Evolutionary conservation across 2,113 vertebrate genomes (phyloP).

Genomic region (Pogonocichla stellata): DNA sequence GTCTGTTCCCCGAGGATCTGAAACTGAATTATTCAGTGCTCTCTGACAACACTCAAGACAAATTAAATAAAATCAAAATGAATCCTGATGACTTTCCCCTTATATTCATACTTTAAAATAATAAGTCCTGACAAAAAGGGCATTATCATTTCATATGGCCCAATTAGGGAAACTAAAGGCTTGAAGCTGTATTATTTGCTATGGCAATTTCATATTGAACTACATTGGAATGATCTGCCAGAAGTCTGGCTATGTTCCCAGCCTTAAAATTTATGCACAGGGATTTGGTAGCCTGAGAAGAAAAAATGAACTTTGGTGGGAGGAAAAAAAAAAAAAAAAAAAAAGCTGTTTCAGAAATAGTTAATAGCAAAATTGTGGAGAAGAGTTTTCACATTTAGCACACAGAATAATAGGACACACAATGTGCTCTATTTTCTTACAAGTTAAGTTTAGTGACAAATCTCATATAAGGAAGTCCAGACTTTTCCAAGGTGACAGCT

Average conservation of each 20-base stretch:
- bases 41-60: conserved; percentile 44
- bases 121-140: conserved; percentile 43
- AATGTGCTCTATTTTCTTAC: neutral
- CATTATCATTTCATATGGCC: conserved; percentile 43
- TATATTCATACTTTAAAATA: conserved; percentile 55
- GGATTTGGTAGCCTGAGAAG: neutral
- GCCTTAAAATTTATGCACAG: neutral
- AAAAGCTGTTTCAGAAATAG: neutral
- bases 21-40: conserved; percentile 57
- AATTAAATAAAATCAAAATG: conserved; percentile 63
- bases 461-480: neutral
- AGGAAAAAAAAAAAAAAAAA: neutral
- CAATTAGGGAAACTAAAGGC: conserved; percentile 46
- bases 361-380: neutral
- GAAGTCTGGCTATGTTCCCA: conserved; percentile 10
- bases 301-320: neutral
- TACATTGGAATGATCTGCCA: neutral
- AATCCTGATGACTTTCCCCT: conserved; percentile 9
- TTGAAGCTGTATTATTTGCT: neutral
- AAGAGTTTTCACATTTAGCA: neutral
- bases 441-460: neutral
- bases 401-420: neutral
- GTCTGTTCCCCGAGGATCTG: conserved; percentile 27
- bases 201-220: neutral
- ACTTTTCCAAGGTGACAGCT: neutral